Conservation (phyloP, 2,888 invertebrate genomes). For the Oegoconia quadripuncta region DNA sequence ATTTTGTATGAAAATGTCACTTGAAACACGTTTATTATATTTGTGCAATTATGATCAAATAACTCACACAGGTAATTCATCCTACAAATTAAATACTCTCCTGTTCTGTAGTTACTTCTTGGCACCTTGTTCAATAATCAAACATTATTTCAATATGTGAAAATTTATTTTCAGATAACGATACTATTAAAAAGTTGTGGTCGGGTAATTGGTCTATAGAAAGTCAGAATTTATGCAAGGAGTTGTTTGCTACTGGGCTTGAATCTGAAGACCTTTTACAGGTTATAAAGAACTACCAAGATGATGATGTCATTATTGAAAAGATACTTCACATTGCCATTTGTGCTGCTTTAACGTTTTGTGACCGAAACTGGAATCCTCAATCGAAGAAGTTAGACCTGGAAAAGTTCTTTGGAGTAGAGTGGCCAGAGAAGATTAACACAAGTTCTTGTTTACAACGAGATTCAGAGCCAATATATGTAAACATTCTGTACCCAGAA, state of each 20-base stretch:
- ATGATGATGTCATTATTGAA: slow-evolving; percentile 33
- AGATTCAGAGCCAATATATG: slow-evolving; percentile 84
- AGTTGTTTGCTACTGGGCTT: slow-evolving; percentile 44
- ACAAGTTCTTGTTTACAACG: slow-evolving; percentile 61
- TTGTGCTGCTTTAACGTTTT: slow-evolving; percentile 84
- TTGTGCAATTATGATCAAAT: slow-evolving; percentile 60
- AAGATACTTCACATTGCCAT: slow-evolving; percentile 79
- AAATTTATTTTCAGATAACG: slow-evolving; percentile 39
- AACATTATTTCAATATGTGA: too few species aligned
- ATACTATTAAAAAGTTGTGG: slow-evolving; percentile 47
- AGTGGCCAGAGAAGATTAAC: slow-evolving; percentile 65
- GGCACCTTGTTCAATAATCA: too few species aligned
- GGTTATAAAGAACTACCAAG: slow-evolving; percentile 36
- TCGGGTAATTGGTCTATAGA: slow-evolving; percentile 48
- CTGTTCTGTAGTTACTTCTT: too few species aligned
- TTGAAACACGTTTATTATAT: slow-evolving; percentile 26
- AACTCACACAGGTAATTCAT: slow-evolving; percentile 43
- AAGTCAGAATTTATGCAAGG: slow-evolving; percentile 41
- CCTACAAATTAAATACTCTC: too few species aligned
- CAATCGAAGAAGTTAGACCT: slow-evolving; percentile 73
- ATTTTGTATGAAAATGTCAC: not conserved
- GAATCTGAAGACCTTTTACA: slow-evolving; percentile 37
- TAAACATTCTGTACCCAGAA: slow-evolving; percentile 80
- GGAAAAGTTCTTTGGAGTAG: slow-evolving; percentile 53
- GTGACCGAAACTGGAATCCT: slow-evolving; percentile 91